These are phyloP conservation scores for Penaeus vannamei DNA, from an alignment of 1,140 invertebrate species.

Conservation along the genomic window DNA sequence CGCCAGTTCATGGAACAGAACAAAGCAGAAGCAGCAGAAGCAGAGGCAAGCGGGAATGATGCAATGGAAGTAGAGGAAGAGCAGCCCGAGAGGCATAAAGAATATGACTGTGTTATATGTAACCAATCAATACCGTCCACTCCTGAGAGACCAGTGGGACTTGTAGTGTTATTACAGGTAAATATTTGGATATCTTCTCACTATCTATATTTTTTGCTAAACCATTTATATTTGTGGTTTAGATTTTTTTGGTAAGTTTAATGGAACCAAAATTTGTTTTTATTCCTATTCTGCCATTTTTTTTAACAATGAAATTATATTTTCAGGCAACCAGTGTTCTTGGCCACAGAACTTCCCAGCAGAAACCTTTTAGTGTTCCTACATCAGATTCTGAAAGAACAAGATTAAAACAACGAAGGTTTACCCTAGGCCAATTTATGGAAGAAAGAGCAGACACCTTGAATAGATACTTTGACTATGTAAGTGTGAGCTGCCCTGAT, in stretches of 20 bases:
- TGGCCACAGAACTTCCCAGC: constrained; percentile 57
- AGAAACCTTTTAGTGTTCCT: constrained; percentile 52
- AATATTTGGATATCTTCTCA: constrained; percentile 73
- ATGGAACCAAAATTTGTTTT: constrained; percentile 78
- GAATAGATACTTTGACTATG: constrained; percentile 63
- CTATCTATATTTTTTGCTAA: not conserved
- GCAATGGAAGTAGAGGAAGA: constrained; percentile 59
- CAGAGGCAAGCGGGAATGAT: constrained; percentile 72
- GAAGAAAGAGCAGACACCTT: constrained; percentile 54
- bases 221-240: too few relatives aligned
- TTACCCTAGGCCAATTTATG: constrained; percentile 60
- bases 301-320: not conserved
- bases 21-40: constrained; percentile 77
- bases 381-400: constrained; percentile 40
- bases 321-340: constrained; percentile 61
- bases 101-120: constrained; percentile 97
- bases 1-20: constrained; percentile 91
- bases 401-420: constrained; percentile 49
- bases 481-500: constrained; percentile 39
- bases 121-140: constrained; percentile 89
- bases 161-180: constrained; percentile 90
- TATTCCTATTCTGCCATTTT: constrained; percentile 77
- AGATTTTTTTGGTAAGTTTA: constrained; percentile 76
- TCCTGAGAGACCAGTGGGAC: constrained; percentile 88
- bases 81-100: constrained; percentile 69